These are phyloP conservation scores for Hanleya hanleyi DNA, from an alignment of 2,888 invertebrate genomes.

Conservation along the genomic window DNA sequence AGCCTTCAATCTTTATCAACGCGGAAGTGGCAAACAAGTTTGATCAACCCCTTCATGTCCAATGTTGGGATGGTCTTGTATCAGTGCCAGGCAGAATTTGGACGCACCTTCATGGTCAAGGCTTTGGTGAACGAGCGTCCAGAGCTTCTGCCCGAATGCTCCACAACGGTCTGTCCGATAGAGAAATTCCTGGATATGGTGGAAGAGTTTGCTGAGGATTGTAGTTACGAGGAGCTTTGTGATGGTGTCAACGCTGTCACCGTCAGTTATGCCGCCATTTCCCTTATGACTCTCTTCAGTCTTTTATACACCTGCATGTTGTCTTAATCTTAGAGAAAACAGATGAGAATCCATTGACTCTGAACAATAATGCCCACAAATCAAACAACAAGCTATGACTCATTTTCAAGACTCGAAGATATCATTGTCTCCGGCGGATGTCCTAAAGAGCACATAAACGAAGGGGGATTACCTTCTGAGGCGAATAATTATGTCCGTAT, in stretches of 20 bases:
- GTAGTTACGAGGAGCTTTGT: conserved; percentile 5
- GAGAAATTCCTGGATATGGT: not conserved
- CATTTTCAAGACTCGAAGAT: too few species aligned
- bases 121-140: not conserved
- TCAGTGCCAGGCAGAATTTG: not conserved
- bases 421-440: too few species aligned
- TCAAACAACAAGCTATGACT: too few species aligned
- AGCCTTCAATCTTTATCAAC: not conserved
- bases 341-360: too few species aligned
- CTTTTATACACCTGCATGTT: not conserved
- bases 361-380: too few species aligned
- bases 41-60: conserved; percentile 1
- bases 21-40: not conserved
- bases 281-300: not conserved
- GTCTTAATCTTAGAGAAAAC: not conserved
- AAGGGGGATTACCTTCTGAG: too few species aligned
- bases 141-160: not conserved
- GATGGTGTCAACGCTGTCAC: not conserved
- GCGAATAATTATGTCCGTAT: too few species aligned
- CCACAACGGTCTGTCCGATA: not conserved
- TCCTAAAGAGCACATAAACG: too few species aligned
- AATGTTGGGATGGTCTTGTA: not conserved
- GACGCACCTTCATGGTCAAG: not conserved
- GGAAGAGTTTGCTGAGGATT: conserved; percentile 1
- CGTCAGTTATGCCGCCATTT: not conserved